Evolutionary conservation across 2,888 invertebrate genomes (phyloP).

Genomic region (Chirona hameri): DNA sequence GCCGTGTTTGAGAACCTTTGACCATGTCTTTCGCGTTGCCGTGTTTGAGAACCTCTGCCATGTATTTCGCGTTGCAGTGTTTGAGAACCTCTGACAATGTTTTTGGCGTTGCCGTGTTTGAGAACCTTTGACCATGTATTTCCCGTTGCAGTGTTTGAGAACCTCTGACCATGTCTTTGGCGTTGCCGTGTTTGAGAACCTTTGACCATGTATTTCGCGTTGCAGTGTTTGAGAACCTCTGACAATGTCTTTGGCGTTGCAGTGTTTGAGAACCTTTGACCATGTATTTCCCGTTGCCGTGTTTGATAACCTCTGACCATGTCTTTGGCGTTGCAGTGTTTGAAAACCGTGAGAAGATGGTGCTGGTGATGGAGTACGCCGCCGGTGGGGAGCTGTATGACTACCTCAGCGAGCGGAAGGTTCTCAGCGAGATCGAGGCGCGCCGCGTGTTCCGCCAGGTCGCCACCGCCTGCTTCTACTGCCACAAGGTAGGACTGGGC

Average conservation of each 20-base stretch:
- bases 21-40: not conserved
- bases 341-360: constrained; percentile 99
- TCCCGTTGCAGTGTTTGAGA: too few species aligned
- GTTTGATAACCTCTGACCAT: not conserved
- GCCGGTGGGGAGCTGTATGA: constrained; percentile 98
- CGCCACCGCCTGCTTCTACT: constrained; percentile 93
- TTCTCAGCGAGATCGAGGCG: constrained; percentile 86
- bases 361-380: constrained; percentile 98
- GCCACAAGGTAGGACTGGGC: constrained; percentile 66
- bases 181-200: too few species aligned
- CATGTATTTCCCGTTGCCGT: not conserved
- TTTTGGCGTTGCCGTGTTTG: too few species aligned
- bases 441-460: constrained; percentile 93
- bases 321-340: constrained; percentile 64
- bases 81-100: too few species aligned
- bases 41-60: not conserved
- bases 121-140: too few species aligned
- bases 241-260: too few species aligned
- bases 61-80: too few species aligned
- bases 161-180: too few species aligned
- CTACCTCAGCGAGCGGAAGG: constrained; percentile 87
- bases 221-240: too few species aligned
- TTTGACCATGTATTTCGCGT: too few species aligned
- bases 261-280: not conserved
- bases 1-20: not conserved